A percentile compares a stretch with the other conserved stretches of the same genome.
phyloP scores from a whole-genome alignment of 2,797 vertebrate genomes.

The Ptychobarbus kaznakovi region DNA sequence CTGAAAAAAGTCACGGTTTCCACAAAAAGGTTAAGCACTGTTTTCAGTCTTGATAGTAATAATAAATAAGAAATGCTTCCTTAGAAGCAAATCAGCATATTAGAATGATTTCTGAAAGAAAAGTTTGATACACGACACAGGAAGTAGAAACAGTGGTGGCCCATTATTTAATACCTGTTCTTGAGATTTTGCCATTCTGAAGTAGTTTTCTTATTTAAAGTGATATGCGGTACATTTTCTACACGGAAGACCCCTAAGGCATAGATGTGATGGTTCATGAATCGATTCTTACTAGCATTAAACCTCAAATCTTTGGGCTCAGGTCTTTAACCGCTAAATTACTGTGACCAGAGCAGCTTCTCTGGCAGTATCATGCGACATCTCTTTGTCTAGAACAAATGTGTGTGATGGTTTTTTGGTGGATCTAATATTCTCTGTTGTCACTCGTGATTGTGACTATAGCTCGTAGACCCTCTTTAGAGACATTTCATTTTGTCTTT shows the following conservation, averaged over 20 bases:
- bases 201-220: not conserved
- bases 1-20: not conserved
- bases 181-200: not conserved
- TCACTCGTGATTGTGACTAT: conserved; percentile 22
- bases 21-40: not conserved
- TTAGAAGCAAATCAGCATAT: not conserved
- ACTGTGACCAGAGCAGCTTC: not conserved
- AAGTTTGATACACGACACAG: not conserved
- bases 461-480: conserved; percentile 30
- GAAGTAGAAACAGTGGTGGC: not conserved
- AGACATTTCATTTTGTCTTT: conserved; percentile 28
- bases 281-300: not conserved
- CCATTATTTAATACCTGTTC: not conserved
- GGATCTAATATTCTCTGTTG: conserved; percentile 33
- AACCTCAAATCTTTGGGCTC: not conserved
- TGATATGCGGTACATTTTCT: not conserved
- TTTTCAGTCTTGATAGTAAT: not conserved
- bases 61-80: not conserved
- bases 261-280: not conserved
- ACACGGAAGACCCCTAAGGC: not conserved
- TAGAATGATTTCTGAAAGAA: not conserved
- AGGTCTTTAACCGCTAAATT: not conserved
- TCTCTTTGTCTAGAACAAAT: conserved; percentile 29
- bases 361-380: conserved; percentile 5
- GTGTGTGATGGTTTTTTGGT: conserved; percentile 3